phyloP scores from a whole-genome alignment of 1,140 invertebrate species.

The Philopotamus ludificatus region DNA sequence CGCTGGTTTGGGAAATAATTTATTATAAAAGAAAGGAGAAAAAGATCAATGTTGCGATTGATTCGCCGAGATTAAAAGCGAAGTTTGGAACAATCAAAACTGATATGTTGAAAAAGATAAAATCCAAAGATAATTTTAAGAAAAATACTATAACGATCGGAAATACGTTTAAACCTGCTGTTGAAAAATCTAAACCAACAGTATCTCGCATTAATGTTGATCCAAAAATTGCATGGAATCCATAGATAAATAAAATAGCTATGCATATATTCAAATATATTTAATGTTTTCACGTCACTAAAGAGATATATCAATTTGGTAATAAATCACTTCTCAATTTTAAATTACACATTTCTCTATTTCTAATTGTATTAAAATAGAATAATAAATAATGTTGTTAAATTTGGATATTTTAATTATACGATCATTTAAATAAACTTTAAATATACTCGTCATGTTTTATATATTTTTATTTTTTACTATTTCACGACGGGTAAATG shows the following conservation, averaged over 20 bases:
- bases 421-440: background rate
- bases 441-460: too few species aligned
- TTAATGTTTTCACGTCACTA: too few species aligned
- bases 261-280: background rate
- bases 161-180: constrained; percentile 49
- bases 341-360: too few species aligned
- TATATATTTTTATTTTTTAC: too few species aligned
- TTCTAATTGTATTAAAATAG: too few species aligned
- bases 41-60: constrained; percentile 46
- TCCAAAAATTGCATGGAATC: constrained; percentile 44
- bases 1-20: constrained; percentile 74
- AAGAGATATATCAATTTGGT: too few species aligned
- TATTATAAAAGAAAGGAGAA: constrained; percentile 71
- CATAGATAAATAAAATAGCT: constrained; percentile 17
- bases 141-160: constrained; percentile 49
- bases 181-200: constrained; percentile 43
- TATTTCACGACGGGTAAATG: too few species aligned
- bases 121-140: constrained; percentile 31
- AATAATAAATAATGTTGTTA: too few species aligned
- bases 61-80: constrained; percentile 44
- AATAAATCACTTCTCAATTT: too few species aligned
- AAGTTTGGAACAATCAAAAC: constrained; percentile 37
- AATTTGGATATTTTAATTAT: background rate
- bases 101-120: constrained; percentile 38
- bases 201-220: constrained; percentile 52